Base-by-base conservation (phyloP, 2,113 vertebrate species). In the Phyllostomus discolor region DNA sequence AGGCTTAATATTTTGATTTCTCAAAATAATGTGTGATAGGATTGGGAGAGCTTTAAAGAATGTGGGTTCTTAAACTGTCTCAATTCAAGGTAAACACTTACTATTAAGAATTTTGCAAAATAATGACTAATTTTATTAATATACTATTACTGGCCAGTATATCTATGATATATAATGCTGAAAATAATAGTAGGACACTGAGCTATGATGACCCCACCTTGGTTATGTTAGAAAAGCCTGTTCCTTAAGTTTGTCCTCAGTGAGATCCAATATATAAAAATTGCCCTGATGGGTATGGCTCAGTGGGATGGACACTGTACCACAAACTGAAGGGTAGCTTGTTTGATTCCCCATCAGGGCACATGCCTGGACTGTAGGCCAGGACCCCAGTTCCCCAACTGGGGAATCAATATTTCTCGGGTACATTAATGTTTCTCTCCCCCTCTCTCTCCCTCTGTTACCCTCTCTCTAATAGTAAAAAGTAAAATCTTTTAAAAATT, bases 11-110 rank as follows among this genome's bases (percentile, higher is more conserved):
- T 72, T 80, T 90, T 72, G 12, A 22, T 88, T 88, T 91, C 66
- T 85, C 11, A 28, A 59, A 33, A 28, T 57, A 87, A 26, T 73
- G 14, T 72, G 2, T 24, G 19, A 62, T 5, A 78, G 19, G 3
- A 57, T 46, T 73, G 41, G 76, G 24, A 84, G 1, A 80, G 16
- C 19, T 76, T 85, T 89, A 83, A 31, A 75, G 15, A 76, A 92
- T 72, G 10, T 38, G 31, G 59, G 16, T 43, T 57, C 1, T 67
- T 79, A 43, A 80, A 43, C 2, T 52, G 33, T 10, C 64, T 78
- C 33, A 75, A 24, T 75, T 97, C 83, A 95, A 96, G 54, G 66
- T 91, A 98, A 97, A 86, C 57, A 97, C 90, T 83, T 79, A 85
- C 89, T 97, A 84, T 22, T 59, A 94, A 38, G n/a, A 82, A 17